Percentiles rank a stretch among this genome's conserved stretches.
Conservation (phyloP, 2,888 invertebrate genomes). For the Cabera pusaria region DNA sequence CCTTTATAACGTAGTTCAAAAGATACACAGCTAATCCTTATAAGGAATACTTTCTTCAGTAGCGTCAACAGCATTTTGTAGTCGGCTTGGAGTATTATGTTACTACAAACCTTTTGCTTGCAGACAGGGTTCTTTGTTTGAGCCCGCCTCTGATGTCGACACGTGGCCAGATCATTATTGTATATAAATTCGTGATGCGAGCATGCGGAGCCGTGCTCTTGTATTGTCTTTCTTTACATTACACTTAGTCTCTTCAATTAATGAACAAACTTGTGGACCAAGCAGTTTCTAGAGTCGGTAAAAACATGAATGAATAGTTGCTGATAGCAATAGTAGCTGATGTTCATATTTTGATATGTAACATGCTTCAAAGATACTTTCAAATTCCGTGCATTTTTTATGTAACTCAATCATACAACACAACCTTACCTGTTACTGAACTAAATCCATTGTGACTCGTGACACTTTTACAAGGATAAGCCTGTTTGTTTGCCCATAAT, state of each 20-base stretch:
- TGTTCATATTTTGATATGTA: too few species aligned
- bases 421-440: too few species aligned
- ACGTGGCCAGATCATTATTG: slow-evolving; percentile 30
- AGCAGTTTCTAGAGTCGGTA: slow-evolving; percentile 1
- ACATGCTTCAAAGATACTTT: too few species aligned
- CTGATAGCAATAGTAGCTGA: too few species aligned
- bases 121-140: slow-evolving; percentile 28
- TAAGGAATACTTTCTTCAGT: slow-evolving; percentile 9
- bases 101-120: slow-evolving; percentile 28
- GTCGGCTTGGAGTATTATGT: slow-evolving; percentile 12
- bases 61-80: slow-evolving; percentile 18
- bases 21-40: slow-evolving; percentile 7
- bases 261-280: not conserved
- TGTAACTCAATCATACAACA: too few species aligned
- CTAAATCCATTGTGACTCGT: too few species aligned
- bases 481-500: too few species aligned
- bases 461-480: too few species aligned
- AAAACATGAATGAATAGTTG: too few species aligned
- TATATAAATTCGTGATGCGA: slow-evolving; percentile 26
- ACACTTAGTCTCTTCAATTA: too few species aligned
- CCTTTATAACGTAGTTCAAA: too few species aligned
- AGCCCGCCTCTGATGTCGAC: slow-evolving; percentile 26
- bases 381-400: too few species aligned
- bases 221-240: slow-evolving; percentile 4
- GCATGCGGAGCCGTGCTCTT: slow-evolving; percentile 1